Percentiles rank a stretch among this genome's conserved stretches.
Conservation (phyloP, 2,888 invertebrate genomes). For the Epinotia brunnichana region DNA sequence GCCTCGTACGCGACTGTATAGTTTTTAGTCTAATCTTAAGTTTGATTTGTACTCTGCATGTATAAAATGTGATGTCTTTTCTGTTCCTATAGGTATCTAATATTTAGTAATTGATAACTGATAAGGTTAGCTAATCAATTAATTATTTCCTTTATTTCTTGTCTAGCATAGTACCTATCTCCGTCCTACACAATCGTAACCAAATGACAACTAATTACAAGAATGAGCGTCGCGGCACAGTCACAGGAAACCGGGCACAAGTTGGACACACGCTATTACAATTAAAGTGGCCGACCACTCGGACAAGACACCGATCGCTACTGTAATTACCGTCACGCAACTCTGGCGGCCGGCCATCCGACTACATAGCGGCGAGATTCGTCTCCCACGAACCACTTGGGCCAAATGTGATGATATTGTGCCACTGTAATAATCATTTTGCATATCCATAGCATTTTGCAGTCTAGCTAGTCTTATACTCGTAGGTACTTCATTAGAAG, state of each 20-base stretch:
- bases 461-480: too few relatives aligned
- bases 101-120: too few relatives aligned
- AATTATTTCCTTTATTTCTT: too few relatives aligned
- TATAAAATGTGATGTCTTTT: too few relatives aligned
- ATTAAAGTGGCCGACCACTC: conserved; percentile 60
- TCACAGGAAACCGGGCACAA: conserved; percentile 65
- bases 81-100: too few relatives aligned
- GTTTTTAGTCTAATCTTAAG: too few relatives aligned
- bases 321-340: conserved; percentile 75
- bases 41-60: too few relatives aligned
- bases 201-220: conserved; percentile 40
- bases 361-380: conserved; percentile 51
- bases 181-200: conserved; percentile 1
- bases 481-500: background rate
- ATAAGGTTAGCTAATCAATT: too few relatives aligned
- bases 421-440: conserved; percentile 18
- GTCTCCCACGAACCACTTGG: conserved; percentile 47
- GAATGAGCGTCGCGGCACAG: conserved; percentile 40
- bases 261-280: conserved; percentile 61
- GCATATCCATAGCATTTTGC: too few relatives aligned
- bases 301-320: conserved; percentile 68
- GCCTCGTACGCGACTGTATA: too few relatives aligned
- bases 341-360: conserved; percentile 21
- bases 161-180: background rate
- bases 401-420: conserved; percentile 34